phyloP scores from a whole-genome alignment of 2,888 invertebrate species.

The Cloeon dipterum region DNA sequence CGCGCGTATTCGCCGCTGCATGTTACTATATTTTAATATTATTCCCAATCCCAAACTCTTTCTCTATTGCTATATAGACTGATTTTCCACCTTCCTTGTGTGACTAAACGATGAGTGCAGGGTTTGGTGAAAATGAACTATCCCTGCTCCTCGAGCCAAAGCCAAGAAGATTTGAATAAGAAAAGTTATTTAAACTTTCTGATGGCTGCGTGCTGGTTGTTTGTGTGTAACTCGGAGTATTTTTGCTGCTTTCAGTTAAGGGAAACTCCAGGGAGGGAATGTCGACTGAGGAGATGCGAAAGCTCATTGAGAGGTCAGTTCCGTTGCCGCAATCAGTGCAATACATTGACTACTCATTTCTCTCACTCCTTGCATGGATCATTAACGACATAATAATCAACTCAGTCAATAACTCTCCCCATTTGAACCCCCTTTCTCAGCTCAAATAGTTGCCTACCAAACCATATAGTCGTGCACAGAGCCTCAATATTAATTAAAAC shows the following conservation, averaged over 20 bases:
- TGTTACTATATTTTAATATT: too few relatives aligned
- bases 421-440: not conserved
- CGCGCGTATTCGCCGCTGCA: too few relatives aligned
- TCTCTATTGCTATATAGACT: too few relatives aligned
- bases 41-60: too few relatives aligned
- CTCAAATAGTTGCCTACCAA: not conserved
- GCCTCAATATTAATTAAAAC: not conserved
- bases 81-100: too few relatives aligned
- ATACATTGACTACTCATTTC: too few relatives aligned
- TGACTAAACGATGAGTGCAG: too few relatives aligned
- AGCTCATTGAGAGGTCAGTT: constrained; percentile 90
- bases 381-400: not conserved
- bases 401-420: not conserved
- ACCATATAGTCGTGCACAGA: not conserved
- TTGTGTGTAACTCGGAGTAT: constrained; percentile 4
- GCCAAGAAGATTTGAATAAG: too few relatives aligned
- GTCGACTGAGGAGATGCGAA: constrained; percentile 90
- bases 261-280: constrained; percentile 68
- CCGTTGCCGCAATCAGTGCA: too few relatives aligned
- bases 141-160: too few relatives aligned
- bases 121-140: too few relatives aligned
- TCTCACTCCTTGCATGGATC: not conserved
- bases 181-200: constrained; percentile 3
- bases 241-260: constrained; percentile 16
- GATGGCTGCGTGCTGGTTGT: constrained; percentile 3